Base-by-base conservation (phyloP, 37 sponge, comb jelly and placozoan genomes). In the Spongia lamella region DNA sequence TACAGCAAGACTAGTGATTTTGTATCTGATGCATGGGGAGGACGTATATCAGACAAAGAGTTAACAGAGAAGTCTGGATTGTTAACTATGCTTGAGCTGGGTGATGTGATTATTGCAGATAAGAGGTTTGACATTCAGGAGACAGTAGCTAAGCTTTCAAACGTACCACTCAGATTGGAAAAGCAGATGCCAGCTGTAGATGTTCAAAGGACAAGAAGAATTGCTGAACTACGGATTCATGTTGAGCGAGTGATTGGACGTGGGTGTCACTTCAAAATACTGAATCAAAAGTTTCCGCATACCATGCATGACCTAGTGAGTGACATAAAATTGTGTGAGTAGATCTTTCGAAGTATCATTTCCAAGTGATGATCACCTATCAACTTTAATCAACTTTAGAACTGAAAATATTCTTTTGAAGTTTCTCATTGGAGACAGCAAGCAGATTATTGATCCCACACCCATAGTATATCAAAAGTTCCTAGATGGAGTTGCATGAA, bases 11-110 rank as follows among this genome's bases (percentile, higher is more conserved):
- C 29, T 63, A 63, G 19, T 63, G 1, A 20, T 63, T 63, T 63
- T 31, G 64, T 63, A 4, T 63, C 64, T 63, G 64, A 63, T 63
- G 64, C 64, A 13, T 63, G n/a, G n/a, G n/a, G n/a, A n/a, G n/a
- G n/a, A n/a, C n/a, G n/a, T n/a, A n/a, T n/a, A n/a, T n/a, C n/a
- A 24, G 64, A 63, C 11, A 7, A 66, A 66, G 35, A 34, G 14
- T 37, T 25, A 15, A 25, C 68, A 16, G 35, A 16, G 68, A 19
- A 40, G 38, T 33, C 68, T 25, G 38, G 38, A 36, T 40, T 11
- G 13, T n/a, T 63, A 5, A 25, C 27, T 1, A 31, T 63, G 68
- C 11, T 63, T 5, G 64, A 63, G 33, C n/a, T n/a, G n/a, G n/a
- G n/a, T n/a, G n/a, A n/a, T n/a, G n/a, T n/a, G n/a, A n/a, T n/a